Evolutionary conservation across 2,888 invertebrate species (phyloP), one percentile per base, ranked within the genome.

Genomic region (Andricus curvator): DNA sequence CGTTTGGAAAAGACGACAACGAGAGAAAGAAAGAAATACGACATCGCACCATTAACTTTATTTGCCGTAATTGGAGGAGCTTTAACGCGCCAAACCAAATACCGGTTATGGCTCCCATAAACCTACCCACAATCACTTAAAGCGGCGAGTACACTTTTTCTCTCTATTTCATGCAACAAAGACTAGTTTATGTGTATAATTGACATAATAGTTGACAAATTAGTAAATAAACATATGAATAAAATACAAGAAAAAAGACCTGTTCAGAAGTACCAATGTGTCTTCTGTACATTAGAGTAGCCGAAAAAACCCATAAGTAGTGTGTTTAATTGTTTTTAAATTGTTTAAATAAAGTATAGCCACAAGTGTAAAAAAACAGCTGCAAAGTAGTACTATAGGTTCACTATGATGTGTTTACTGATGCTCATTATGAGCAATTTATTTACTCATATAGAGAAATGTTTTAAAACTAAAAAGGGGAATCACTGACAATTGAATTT

Each of bases 61-160:
- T 91, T 91, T 89, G 88, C 90, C 88, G 85, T 91, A 91, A 91
- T 91, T 91, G 89, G 89, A 88, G 88, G 87, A 90, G 87, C 88
- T 89, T 88, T 87, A 90, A 89, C 89, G 89, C 88, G 88, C 88
- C 89, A 91, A 90, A 91, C 87, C 90, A 91, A 91, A 91, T 89
- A 91, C 89, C 88, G 88, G 89, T 91, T 91, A 91, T 90, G 86
- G 87, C 89, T 82, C 88, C 86, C 91, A 89, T 91, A 91, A 91
- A 91, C 89, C 89, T 91, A 90, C 91, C 91, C 90, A 88, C 91
- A 90, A 91, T 91, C 91, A 91, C 90, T 91, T 90, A 90, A 88
- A 88, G 84, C 82, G 84, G 85, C 83, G 79, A 79, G 84, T 85
- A 84, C 86, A 85, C 86, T 87, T 86, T 87, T 88, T 88, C 85